Percentiles rank a stretch among this genome's conserved stretches.
phyloP scores from a whole-genome alignment of 1,140 invertebrate genomes.

The Calycopis cecrops region DNA sequence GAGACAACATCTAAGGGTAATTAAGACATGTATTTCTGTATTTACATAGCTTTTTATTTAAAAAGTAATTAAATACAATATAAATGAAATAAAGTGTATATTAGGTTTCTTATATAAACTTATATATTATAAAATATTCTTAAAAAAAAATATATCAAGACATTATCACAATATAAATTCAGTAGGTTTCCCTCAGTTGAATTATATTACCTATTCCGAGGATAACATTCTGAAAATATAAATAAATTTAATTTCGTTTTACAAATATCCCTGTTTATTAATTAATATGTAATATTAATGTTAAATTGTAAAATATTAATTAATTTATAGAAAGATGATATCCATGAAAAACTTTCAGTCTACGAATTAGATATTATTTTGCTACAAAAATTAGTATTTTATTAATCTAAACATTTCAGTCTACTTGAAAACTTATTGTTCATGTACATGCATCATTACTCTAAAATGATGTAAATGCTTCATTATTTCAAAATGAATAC shows the following conservation, averaged over 20 bases:
- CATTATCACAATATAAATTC: constrained; percentile 61
- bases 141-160: background rate
- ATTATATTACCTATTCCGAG: constrained; percentile 34
- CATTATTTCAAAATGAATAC: too few species aligned
- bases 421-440: too few species aligned
- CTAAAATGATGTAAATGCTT: too few species aligned
- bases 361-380: too few species aligned
- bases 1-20: background rate
- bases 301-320: too few species aligned
- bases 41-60: constrained; percentile 1
- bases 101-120: background rate
- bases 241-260: constrained; percentile 11
- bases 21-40: constrained; percentile 2
- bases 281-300: background rate
- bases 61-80: too few species aligned
- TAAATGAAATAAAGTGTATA: background rate
- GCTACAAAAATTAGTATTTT: too few species aligned
- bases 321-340: too few species aligned
- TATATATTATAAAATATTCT: too few species aligned
- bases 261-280: constrained; percentile 10
- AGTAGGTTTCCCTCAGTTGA: constrained; percentile 57
- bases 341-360: too few species aligned
- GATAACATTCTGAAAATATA: constrained; percentile 66
- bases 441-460: too few species aligned
- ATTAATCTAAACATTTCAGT: too few species aligned